Evolutionary conservation across 2,797 vertebrate genomes (phyloP).

Genomic region (Mus spretus): DNA sequence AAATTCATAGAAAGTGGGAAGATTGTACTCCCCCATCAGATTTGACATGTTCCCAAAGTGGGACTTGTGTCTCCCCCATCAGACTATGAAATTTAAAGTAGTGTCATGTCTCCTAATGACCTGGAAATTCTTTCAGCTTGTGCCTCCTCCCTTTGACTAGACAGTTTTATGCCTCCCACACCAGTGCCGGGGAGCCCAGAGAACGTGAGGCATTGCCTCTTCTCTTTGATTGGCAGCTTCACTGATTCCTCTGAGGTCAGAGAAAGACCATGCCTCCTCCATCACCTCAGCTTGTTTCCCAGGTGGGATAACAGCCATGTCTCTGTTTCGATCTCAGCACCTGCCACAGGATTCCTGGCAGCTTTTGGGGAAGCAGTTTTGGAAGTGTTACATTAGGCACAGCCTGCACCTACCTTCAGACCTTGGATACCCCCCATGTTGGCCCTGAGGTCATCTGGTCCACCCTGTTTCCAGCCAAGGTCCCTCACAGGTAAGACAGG

Average conservation of each 20-base stretch:
- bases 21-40: constrained; percentile 72
- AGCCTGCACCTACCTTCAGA: constrained; percentile 56
- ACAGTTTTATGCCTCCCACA: neutral
- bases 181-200: neutral
- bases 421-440: neutral
- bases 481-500: neutral
- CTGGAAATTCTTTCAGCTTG: neutral
- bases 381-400: neutral
- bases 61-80: constrained; percentile 58
- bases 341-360: neutral
- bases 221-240: constrained; percentile 4
- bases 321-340: constrained; percentile 53
- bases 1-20: constrained; percentile 9
- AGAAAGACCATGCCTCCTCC: constrained; percentile 33
- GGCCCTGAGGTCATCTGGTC: constrained; percentile 52
- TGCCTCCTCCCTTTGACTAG: neutral
- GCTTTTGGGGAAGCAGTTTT: neutral
- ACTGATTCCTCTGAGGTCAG: neutral
- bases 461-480: constrained; percentile 25
- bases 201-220: neutral
- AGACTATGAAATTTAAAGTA: constrained; percentile 57
- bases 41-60: constrained; percentile 23
- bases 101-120: constrained; percentile 18
- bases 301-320: accelerated
- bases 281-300: neutral